A percentile compares a stretch with the other conserved stretches of the same genome.
These are phyloP conservation scores for Pangasius djambal DNA, from an alignment of 2,797 vertebrate genomes.

Conservation along the genomic window DNA sequence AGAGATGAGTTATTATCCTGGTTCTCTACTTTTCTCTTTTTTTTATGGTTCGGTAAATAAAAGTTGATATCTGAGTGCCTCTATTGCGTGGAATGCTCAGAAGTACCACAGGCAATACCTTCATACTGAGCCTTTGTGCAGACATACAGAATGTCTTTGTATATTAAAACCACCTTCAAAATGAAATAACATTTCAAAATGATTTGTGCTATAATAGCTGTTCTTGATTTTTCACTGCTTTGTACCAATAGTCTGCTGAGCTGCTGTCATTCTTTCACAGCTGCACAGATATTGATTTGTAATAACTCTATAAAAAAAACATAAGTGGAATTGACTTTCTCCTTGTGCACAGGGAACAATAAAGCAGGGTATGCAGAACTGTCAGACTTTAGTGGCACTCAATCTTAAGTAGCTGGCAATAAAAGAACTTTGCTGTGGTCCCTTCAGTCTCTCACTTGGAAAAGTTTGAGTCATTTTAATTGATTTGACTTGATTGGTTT, in stretches of 20 bases:
- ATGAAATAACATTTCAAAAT: not conserved
- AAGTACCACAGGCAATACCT: not conserved
- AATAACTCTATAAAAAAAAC: constrained; percentile 24
- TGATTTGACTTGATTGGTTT: not conserved
- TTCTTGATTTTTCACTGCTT: not conserved
- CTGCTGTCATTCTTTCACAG: constrained; percentile 22
- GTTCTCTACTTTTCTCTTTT: not conserved
- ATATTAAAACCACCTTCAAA: not conserved
- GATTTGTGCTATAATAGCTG: not conserved
- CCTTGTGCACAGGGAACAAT: constrained; percentile 7
- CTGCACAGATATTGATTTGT: constrained; percentile 37
- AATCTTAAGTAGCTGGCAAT: constrained; percentile 7
- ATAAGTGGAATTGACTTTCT: constrained; percentile 26
- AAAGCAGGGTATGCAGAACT: constrained; percentile 9
- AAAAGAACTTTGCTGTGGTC: not conserved
- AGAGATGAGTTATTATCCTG: not conserved
- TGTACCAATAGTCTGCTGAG: not conserved
- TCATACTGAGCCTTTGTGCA: not conserved
- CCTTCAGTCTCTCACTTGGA: not conserved
- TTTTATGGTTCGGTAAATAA: not conserved
- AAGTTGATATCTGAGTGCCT: not conserved
- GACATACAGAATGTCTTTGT: not conserved
- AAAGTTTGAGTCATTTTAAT: not conserved
- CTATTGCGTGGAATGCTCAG: not conserved
- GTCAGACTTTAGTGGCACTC: constrained; percentile 8